Conservation (phyloP, 1,140 invertebrate genomes). For the Procambarus clarkii region DNA sequence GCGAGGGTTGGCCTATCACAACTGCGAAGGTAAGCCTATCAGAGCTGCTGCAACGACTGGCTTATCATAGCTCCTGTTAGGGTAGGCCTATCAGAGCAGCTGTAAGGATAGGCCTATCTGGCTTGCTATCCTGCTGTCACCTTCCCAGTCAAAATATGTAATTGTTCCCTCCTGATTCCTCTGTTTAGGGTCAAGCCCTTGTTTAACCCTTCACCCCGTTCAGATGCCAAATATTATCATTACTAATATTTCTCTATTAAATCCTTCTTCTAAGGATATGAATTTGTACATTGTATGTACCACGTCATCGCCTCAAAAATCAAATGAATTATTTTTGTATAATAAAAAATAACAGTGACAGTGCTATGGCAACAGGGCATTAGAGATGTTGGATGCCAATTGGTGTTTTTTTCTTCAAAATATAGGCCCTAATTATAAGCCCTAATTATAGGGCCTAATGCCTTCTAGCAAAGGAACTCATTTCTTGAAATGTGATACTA, state of each 20-base stretch:
- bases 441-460: slow-evolving; percentile 34
- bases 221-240: slow-evolving; percentile 64
- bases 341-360: slow-evolving; percentile 32
- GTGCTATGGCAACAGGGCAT: slow-evolving; percentile 14
- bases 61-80: too few relatives aligned
- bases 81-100: too few relatives aligned
- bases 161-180: not conserved
- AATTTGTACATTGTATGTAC: slow-evolving; percentile 71
- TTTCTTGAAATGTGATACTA: slow-evolving; percentile 69
- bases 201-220: not conserved
- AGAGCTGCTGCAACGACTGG: too few relatives aligned
- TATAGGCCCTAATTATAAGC: not conserved
- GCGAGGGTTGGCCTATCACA: too few relatives aligned
- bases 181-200: not conserved
- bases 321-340: slow-evolving; percentile 70
- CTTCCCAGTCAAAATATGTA: too few relatives aligned
- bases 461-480: slow-evolving; percentile 44
- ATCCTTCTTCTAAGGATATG: slow-evolving; percentile 64
- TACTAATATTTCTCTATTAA: slow-evolving; percentile 38
- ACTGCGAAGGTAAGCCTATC: too few relatives aligned
- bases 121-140: too few relatives aligned
- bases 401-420: slow-evolving; percentile 5
- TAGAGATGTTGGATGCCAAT: slow-evolving; percentile 24
- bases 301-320: slow-evolving; percentile 67
- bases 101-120: too few relatives aligned